Evolutionary conservation across 2,797 vertebrate genomes (phyloP).

Genomic region (Sitta carolinensis): DNA sequence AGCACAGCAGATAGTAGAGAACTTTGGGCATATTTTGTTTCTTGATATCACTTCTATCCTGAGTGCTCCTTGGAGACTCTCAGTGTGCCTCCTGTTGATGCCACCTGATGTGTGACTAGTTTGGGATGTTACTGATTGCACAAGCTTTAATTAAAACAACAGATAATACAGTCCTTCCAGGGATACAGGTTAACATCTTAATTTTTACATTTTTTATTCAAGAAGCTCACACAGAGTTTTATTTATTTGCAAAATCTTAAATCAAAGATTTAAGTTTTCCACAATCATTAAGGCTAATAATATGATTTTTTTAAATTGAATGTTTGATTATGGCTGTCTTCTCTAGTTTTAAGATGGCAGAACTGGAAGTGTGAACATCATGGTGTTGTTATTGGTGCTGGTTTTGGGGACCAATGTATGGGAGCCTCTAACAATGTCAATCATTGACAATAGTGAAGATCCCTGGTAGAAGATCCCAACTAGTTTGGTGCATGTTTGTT

Average conservation of each 20-base stretch:
- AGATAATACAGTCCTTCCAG: not conserved
- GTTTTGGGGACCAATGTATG: not conserved
- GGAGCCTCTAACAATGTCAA: not conserved
- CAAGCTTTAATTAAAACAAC: not conserved
- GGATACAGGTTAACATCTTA: not conserved
- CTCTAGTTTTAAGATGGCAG: not conserved
- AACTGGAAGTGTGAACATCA: not conserved
- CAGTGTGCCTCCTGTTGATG: not conserved
- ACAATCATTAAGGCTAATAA: not conserved
- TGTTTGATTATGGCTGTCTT: not conserved
- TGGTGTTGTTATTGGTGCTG: not conserved
- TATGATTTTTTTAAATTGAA: not conserved
- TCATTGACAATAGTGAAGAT: not conserved
- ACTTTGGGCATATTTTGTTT: not conserved
- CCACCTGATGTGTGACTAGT: not conserved
- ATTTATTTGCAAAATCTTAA: not conserved
- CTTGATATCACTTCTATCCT: not conserved
- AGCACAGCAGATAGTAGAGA: not conserved
- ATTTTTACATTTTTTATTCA: not conserved
- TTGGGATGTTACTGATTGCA: not conserved
- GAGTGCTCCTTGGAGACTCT: not conserved
- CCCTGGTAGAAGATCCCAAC: accelerated
- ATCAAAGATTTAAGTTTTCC: not conserved
- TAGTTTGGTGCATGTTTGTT: not conserved
- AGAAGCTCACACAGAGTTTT: not conserved